Evolutionary conservation across 1,140 invertebrate genomes (phyloP).

Genomic region (Neodiprion lecontei): DNA sequence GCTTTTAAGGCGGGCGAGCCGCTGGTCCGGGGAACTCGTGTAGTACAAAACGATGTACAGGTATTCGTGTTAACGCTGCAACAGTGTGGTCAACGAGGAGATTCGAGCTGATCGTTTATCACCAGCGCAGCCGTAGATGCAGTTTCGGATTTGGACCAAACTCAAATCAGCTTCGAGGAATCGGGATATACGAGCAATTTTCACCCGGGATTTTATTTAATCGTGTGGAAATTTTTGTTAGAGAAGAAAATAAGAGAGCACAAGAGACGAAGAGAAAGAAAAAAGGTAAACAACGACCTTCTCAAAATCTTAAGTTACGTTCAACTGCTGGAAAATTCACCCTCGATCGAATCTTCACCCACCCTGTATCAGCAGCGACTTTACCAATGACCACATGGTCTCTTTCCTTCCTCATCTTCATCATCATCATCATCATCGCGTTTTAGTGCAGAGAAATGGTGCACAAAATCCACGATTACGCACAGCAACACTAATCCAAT

Average conservation of each 20-base stretch:
- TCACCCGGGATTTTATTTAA: background rate
- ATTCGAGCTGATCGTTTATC: background rate
- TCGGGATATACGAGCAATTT: background rate
- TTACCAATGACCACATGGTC: too few species aligned
- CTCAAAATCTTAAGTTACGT: too few species aligned
- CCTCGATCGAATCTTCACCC: too few species aligned
- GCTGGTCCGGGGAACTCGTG: background rate
- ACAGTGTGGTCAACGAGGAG: background rate
- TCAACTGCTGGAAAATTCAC: too few species aligned
- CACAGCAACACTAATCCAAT: too few species aligned
- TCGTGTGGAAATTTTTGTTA: background rate
- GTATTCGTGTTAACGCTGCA: background rate
- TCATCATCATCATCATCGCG: too few species aligned
- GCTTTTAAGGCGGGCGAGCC: background rate
- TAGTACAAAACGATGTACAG: slow-evolving; percentile 1
- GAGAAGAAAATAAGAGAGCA: background rate
- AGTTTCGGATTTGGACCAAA: background rate
- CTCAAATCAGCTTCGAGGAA: background rate
- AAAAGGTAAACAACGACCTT: too few species aligned
- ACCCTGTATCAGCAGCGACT: too few species aligned
- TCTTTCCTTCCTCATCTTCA: too few species aligned
- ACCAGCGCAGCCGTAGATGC: background rate
- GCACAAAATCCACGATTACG: too few species aligned
- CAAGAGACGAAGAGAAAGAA: background rate
- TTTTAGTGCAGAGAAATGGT: too few species aligned